Evolutionary conservation across 2,797 vertebrate species (phyloP).

Genomic region (Urophycis tenuis): DNA sequence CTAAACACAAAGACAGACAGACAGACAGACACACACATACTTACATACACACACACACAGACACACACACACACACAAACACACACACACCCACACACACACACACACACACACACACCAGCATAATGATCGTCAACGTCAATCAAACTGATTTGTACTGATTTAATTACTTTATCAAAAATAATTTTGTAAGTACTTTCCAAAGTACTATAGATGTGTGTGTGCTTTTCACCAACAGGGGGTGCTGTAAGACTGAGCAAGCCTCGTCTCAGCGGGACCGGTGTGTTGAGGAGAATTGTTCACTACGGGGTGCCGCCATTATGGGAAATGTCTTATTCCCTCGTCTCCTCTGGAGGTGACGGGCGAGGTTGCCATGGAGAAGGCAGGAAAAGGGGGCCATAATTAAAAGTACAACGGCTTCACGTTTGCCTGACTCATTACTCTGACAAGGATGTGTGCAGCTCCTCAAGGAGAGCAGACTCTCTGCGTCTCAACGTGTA

Average conservation of each 20-base stretch:
- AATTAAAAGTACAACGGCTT: constrained; percentile 58
- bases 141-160: no score
- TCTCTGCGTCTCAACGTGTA: constrained; percentile 28
- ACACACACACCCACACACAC: no score
- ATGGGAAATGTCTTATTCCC: constrained; percentile 60
- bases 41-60: no score
- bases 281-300: constrained; percentile 39
- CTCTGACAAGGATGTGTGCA: constrained; percentile 49
- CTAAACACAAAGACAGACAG: no score
- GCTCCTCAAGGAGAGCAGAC: constrained; percentile 51
- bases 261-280: constrained; percentile 7
- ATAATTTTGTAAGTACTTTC: no score
- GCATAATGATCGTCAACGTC: no score
- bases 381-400: constrained; percentile 43
- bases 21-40: no score
- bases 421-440: constrained; percentile 56
- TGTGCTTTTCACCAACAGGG: constrained; percentile 54
- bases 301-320: constrained; percentile 37
- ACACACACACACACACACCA: no score
- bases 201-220: no score
- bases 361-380: constrained; percentile 68
- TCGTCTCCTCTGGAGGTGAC: constrained; percentile 56
- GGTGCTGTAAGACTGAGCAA: constrained; percentile 41
- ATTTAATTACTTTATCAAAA: no score
- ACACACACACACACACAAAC: no score